These are phyloP conservation scores for Steinernema feltiae DNA, from an alignment of 1,140 invertebrate genomes.

Conservation along the genomic window DNA sequence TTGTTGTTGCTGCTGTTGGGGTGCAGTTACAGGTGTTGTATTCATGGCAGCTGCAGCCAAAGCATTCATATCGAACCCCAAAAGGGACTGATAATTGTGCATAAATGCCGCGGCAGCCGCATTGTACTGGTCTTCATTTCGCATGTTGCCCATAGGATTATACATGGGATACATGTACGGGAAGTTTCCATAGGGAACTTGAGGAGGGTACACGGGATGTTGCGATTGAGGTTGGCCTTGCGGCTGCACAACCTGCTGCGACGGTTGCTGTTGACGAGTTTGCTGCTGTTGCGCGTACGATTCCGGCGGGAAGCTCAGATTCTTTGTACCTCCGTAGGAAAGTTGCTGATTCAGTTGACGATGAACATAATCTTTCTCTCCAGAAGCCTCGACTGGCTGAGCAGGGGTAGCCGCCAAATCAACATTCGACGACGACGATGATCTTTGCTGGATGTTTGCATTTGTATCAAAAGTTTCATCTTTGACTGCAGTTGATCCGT, in stretches of 20 bases:
- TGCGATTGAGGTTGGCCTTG: neutral
- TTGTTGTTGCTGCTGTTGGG: neutral
- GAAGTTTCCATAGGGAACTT: neutral
- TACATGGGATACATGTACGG: neutral
- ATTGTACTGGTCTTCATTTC: conserved; percentile 1
- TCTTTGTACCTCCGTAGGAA: neutral
- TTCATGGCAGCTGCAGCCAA: neutral
- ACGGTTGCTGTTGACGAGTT: neutral
- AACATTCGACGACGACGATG: no score
- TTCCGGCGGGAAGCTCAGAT: neutral
- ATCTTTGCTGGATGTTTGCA: no score
- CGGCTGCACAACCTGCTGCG: neutral
- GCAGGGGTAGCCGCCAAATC: neutral
- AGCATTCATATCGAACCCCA: neutral
- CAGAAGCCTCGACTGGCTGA: neutral
- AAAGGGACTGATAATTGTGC: neutral
- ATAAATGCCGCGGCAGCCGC: neutral
- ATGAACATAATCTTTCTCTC: neutral
- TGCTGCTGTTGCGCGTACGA: neutral
- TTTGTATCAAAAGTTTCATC: neutral
- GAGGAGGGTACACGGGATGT: neutral
- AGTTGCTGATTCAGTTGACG: neutral
- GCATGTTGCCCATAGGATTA: neutral
- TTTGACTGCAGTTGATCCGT: neutral
- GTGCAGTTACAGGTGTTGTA: neutral